phyloP scores from a whole-genome alignment of 2,888 invertebrate species.

The Trissoscelio sp. region DNA sequence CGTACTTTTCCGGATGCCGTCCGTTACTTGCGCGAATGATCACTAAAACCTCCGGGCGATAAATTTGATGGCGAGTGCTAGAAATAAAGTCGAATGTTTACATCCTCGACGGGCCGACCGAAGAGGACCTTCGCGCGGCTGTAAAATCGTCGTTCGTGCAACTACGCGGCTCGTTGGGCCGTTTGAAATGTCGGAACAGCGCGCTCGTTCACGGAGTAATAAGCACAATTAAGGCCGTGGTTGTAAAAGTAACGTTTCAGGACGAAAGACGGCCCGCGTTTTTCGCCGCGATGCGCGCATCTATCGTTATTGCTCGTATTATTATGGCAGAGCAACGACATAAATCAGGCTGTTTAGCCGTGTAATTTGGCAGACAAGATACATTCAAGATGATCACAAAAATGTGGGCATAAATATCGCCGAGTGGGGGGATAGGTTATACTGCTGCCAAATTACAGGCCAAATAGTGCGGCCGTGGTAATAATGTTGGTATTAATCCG shows the following conservation, averaged over 20 bases:
- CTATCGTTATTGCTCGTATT: conserved; percentile 72
- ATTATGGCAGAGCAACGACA: conserved; percentile 76
- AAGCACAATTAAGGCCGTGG: conserved; percentile 79
- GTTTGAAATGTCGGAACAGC: conserved; percentile 69
- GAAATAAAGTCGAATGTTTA: conserved; percentile 68
- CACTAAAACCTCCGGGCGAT: conserved; percentile 57
- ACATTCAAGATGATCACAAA: conserved; percentile 67
- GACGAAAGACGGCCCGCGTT: conserved; percentile 25
- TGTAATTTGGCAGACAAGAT: conserved; percentile 78
- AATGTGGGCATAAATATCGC: conserved; percentile 80
- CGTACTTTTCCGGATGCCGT: conserved; percentile 55
- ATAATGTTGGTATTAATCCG: conserved; percentile 82
- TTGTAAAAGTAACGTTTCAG: conserved; percentile 70
- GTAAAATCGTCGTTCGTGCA: conserved; percentile 67
- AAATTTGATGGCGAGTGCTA: conserved; percentile 63
- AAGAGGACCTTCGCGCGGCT: conserved; percentile 48
- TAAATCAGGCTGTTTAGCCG: conserved; percentile 81
- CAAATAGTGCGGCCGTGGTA: conserved; percentile 74
- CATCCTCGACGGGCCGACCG: conserved; percentile 40
- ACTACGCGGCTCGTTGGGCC: conserved; percentile 68
- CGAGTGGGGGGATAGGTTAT: conserved; percentile 71
- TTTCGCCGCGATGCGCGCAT: conserved; percentile 52
- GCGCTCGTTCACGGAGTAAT: conserved; percentile 73
- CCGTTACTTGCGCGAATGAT: conserved; percentile 54
- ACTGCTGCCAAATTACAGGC: conserved; percentile 82